These are phyloP conservation scores for Botrylloides violaceus DNA, from an alignment of 23 tunicate species.

Conservation along the genomic window DNA sequence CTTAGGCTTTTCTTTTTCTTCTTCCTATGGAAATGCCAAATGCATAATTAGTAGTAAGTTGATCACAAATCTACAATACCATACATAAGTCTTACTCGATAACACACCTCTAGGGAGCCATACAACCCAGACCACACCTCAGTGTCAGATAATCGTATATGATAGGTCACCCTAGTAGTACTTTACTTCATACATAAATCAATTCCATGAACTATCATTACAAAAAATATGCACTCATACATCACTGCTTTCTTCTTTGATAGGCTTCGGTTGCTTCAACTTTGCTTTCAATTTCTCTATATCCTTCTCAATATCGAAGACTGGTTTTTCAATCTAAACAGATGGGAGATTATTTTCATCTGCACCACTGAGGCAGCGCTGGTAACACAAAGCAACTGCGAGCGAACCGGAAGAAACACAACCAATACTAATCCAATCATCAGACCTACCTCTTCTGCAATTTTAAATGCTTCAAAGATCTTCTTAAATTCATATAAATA, in stretches of 20 bases:
- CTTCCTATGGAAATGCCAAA: conserved; percentile 20
- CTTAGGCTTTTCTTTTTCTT: conserved; percentile 46
- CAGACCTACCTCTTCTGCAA: conserved; percentile 55
- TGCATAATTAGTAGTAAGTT: no score
- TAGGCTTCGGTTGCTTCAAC: conserved; percentile 19
- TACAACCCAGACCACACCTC: no score
- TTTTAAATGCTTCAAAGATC: conserved; percentile 89
- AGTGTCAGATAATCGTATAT: no score
- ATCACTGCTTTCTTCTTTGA: conserved; percentile 21
- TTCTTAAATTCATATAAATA: conserved; percentile 66
- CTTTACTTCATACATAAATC: no score
- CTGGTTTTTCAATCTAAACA: background rate
- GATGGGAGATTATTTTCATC: background rate
- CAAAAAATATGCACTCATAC: background rate
- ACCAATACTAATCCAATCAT: background rate
- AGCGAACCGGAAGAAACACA: background rate
- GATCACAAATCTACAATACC: no score
- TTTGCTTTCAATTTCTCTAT: background rate
- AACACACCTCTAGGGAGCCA: no score
- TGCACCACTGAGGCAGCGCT: no score
- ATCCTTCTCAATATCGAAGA: background rate
- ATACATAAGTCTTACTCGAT: no score
- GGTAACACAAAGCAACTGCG: no score
- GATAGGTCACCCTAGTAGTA: no score
- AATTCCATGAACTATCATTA: background rate